Percentiles rank a stretch among this genome's conserved stretches.
Evolutionary conservation across 1,140 invertebrate genomes (phyloP).

Genomic region (Drosophila bipectinata): DNA sequence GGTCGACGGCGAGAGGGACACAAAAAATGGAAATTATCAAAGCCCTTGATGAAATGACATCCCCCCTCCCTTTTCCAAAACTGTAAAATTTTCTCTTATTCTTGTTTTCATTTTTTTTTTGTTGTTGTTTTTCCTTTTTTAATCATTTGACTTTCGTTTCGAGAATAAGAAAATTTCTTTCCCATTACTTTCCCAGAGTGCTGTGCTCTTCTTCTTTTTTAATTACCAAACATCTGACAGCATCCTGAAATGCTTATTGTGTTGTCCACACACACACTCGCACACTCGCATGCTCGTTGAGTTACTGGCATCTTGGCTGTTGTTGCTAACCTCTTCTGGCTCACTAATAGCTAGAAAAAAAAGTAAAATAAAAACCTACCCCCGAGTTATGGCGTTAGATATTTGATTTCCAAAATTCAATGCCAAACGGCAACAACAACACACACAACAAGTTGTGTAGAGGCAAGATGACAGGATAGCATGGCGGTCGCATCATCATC

Average conservation of each 20-base stretch:
- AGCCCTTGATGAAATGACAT: not conserved
- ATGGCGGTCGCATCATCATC: conserved; percentile 66
- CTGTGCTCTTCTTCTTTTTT: conserved; percentile 44
- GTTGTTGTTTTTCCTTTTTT: not conserved
- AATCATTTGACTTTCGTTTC: conserved; percentile 19
- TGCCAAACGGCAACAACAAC: conserved; percentile 44
- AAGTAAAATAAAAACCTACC: conserved; percentile 44
- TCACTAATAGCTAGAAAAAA: conserved; percentile 28
- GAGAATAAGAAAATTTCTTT: conserved; percentile 37
- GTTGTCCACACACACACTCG: conserved; percentile 45
- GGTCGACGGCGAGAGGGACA: conserved; percentile 1
- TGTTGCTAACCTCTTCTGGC: conserved; percentile 67
- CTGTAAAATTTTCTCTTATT: conserved; percentile 49
- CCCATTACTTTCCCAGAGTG: conserved; percentile 38
- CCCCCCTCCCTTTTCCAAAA: conserved; percentile 18
- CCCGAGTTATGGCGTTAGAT: conserved; percentile 64
- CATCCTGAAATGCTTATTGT: conserved; percentile 75
- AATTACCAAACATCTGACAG: conserved; percentile 79
- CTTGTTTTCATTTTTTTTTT: conserved; percentile 18
- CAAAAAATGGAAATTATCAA: conserved; percentile 29
- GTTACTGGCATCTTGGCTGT: conserved; percentile 13
- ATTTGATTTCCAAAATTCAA: conserved; percentile 71
- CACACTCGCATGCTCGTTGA: not conserved
- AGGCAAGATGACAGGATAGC: conserved; percentile 47
- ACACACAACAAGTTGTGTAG: not conserved